Base-by-base conservation (phyloP, 2,888 invertebrate species). In the Acanthacorydalis orientalis region DNA sequence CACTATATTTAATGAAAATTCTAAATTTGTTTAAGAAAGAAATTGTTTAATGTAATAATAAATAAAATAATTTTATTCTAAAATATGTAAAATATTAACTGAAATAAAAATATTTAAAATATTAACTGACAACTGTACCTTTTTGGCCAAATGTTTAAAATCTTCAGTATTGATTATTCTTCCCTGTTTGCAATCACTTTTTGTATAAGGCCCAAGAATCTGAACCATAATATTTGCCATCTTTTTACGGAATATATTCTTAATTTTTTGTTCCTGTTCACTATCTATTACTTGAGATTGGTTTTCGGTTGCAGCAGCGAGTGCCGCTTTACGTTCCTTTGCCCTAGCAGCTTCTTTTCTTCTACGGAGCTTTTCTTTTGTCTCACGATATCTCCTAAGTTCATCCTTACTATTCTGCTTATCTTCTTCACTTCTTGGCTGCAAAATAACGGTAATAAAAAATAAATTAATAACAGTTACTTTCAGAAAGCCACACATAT, bases 71-170 rank as follows among this genome's bases (percentile, higher is more conserved):
- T 31, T 1, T 10, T 12, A 48, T 49, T 49, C 31, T 31, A 48
- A 43, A 43, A 31, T 12, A 44, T 43, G 9, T 32, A n/a, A 35
- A 35, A 35, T 1, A 37, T 37, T 37, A 37, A n/a, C 10, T 35
- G 10, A 37, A 37, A 37, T 9, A 37, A 12, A 9, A 37, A 37
- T 9, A 8, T 12, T 12, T 37, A 2, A n/a, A 4, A 12, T 6
- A 14, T 37, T 31, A 46, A 33, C 1, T 44, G 14, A n/a, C 48
- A 46, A n/a, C 54, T 59, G 59, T 65, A 89, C 89, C 78, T 93
- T 95, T 67, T 91, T 76, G 4, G 93, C 92, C 48, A 95, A 73
- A 68, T 92, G 90, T 63, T 93, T 93, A 65, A 95, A 89, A 65
- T 96, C 95, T 41, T 91, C 88, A 0, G 86, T 90, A 59, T 78